These are phyloP conservation scores for Epistrophe eligans DNA, from an alignment of 2,888 invertebrate genomes.

Conservation along the genomic window DNA sequence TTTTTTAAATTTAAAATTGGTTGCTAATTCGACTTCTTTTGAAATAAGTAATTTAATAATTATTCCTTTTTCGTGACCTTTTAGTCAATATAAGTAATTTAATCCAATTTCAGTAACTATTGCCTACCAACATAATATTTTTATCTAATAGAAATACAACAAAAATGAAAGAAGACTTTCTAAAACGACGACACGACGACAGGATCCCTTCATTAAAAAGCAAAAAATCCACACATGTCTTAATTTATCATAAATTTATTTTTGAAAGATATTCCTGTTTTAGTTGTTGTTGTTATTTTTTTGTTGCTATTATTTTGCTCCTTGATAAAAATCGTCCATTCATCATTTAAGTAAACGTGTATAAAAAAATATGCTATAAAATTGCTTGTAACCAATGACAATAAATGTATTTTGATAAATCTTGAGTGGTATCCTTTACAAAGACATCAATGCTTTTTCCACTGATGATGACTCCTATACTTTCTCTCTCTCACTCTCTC, in stretches of 20 bases:
- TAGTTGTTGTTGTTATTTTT: too few species aligned
- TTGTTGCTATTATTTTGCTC: background rate
- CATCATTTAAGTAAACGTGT: background rate
- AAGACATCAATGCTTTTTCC: background rate
- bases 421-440: constrained; percentile 56
- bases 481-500: background rate
- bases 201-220: background rate
- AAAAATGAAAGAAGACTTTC: background rate
- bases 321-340: background rate
- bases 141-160: background rate
- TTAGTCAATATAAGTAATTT: too few species aligned
- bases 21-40: too few species aligned
- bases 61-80: too few species aligned
- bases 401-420: constrained; percentile 47
- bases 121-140: too few species aligned
- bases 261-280: background rate
- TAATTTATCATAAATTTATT: background rate
- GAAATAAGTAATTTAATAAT: too few species aligned
- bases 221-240: background rate
- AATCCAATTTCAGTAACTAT: too few species aligned
- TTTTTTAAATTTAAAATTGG: too few species aligned
- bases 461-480: too few species aligned
- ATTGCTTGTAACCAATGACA: constrained; percentile 56
- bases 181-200: background rate
- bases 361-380: background rate